phyloP scores from a whole-genome alignment of 2,113 vertebrate species.

The Eubucco bourcierii region DNA sequence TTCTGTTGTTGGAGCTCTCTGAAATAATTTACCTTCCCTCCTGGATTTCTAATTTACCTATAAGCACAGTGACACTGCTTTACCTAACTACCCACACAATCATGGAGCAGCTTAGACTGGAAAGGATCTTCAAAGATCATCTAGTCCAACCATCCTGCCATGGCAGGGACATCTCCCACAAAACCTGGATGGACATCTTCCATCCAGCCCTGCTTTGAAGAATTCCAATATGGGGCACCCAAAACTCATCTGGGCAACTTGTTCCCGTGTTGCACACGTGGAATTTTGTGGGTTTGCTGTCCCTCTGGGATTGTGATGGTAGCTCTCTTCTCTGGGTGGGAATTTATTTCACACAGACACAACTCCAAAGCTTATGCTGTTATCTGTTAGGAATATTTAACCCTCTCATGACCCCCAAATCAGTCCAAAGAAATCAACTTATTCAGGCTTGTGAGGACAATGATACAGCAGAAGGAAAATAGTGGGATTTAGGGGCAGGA shows the following conservation, averaged over 20 bases:
- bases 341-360: not conserved
- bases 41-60: not conserved
- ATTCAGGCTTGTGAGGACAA: not conserved
- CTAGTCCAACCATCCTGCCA: not conserved
- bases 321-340: not conserved
- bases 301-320: not conserved
- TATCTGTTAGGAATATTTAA: constrained; percentile 5
- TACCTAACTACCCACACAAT: not conserved
- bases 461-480: not conserved
- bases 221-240: not conserved
- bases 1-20: not conserved
- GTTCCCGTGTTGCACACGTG: rapidly evolving
- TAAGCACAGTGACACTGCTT: not conserved
- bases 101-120: not conserved
- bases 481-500: not conserved
- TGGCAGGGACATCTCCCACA: not conserved
- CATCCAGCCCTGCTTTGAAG: not conserved
- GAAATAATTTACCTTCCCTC: not conserved
- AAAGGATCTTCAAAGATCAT: not conserved
- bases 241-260: not conserved
- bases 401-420: not conserved
- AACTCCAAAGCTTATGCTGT: not conserved
- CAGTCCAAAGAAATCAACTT: constrained; percentile 34
- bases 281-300: not conserved
- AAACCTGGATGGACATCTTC: not conserved